phyloP scores from a whole-genome alignment of 2,797 vertebrate genomes.

The Paedocypris micromegethes region DNA sequence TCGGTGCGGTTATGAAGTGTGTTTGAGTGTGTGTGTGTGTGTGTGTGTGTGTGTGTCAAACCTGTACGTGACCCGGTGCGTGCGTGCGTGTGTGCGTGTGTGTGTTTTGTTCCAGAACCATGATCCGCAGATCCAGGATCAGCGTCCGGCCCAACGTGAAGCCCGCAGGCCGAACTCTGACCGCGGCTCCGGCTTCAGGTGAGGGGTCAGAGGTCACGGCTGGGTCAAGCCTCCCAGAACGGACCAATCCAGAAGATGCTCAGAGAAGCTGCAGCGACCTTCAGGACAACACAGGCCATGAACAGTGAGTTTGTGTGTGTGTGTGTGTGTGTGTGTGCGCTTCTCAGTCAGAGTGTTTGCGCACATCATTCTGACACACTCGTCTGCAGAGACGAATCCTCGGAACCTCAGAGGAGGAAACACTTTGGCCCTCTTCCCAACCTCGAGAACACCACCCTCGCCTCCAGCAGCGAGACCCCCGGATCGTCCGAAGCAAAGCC shows the following conservation, averaged over 20 bases:
- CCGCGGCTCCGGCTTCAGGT: conserved; percentile 44
- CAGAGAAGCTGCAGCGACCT: conserved; percentile 21
- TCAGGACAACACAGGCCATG: conserved; percentile 10
- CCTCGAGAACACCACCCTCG: conserved; percentile 73
- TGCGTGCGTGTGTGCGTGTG: no score
- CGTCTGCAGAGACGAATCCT: no score
- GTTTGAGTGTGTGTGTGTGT: background rate
- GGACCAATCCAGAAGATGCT: conserved; percentile 27
- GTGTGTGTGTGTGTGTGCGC: no score
- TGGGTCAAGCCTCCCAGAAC: conserved; percentile 12
- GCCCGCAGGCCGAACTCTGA: conserved; percentile 56
- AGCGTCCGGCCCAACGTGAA: conserved; percentile 80
- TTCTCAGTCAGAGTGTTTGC: no score
- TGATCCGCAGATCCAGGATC: conserved; percentile 86
- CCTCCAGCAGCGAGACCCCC: conserved; percentile 50
- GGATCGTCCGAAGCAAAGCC: no score
- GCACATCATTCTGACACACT: no score
- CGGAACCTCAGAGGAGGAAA: conserved; percentile 77
- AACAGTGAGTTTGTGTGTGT: conserved; percentile 18
- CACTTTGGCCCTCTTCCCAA: conserved; percentile 73
- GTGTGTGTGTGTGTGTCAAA: background rate
- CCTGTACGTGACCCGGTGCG: no score
- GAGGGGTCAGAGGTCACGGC: conserved; percentile 1
- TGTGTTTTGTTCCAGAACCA: conserved; percentile 46
- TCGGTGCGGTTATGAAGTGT: background rate